Evolutionary conservation across 2,888 invertebrate species (phyloP), one percentile per base, ranked within the genome.

Genomic region (Thera britannica): DNA sequence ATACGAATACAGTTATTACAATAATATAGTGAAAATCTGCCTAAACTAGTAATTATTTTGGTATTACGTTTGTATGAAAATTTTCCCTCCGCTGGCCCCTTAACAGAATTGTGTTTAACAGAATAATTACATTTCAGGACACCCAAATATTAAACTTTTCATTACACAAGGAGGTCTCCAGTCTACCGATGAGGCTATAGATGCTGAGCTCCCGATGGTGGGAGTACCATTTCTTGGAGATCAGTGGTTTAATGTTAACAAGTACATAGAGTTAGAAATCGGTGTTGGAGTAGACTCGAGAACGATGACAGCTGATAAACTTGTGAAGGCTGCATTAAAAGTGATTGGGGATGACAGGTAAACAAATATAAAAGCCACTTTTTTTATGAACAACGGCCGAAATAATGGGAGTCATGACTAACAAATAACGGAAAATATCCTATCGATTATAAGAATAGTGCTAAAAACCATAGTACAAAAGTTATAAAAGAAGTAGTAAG

Each of bases 161-260:
- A 82, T 90, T 11, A 88, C 85, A 2, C 90, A 90, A 85, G 88
- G 88, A 12, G 90, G 90, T 8, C 72, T 88, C 5, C 89, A 90
- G 69, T 89, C 90, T 0, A 78, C 85, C 0, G 88, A 89, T 44
- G 91, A 90, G 75, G 84, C 89, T 0, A 83, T 90, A 11, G 80
- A 80, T 12, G 82, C 85, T 34, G 80, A 77, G 48, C 82, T 87
- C 0, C 88, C 89, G 2, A 72, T 90, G 8, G 75, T 89, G 34
- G 87, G 82, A 0, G 72, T 90, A n/a, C 88, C 88, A 2, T 82
- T 90, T 67, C 66, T 85, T 38, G 85, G 78, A 2, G 91, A 92
- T 69, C 90, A 90, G 70, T 79, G 71, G 70, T 75, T 65, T 60
- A 80, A 80, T 56, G 71, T 69, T 0, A 66, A 79, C 23, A 77